Conservation (phyloP, 2,797 vertebrate species). For the Thaleichthys pacificus region DNA sequence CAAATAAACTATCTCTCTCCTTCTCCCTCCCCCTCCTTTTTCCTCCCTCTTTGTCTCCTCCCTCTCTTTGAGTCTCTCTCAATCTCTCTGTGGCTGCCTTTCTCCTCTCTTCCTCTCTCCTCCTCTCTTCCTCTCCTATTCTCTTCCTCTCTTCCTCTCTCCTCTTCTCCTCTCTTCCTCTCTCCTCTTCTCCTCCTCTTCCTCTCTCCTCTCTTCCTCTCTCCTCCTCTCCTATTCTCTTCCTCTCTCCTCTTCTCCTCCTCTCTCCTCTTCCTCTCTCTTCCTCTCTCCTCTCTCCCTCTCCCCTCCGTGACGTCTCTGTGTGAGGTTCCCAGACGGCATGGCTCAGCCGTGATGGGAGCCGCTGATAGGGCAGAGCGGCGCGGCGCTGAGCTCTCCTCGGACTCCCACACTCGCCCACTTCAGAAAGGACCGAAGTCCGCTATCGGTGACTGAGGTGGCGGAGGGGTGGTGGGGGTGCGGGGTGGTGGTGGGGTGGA, state of each 20-base stretch:
- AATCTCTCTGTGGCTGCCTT: background rate
- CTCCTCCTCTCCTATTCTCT: no score
- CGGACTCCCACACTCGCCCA: conserved; percentile 1
- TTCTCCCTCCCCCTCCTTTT: conserved; percentile 1
- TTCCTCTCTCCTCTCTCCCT: no score
- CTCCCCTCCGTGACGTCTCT: conserved; percentile 30
- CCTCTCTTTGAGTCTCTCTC: background rate
- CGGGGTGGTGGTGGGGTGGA: background rate
- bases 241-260: no score
- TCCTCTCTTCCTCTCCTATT: no score
- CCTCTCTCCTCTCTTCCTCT: background rate
- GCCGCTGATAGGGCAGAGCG: conserved; percentile 24
- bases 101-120: background rate
- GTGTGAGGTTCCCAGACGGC: conserved; percentile 39
- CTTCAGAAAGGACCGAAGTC: background rate
- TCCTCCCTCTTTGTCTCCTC: background rate
- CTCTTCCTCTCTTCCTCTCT: background rate
- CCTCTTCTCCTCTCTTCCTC: background rate
- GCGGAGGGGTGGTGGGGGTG: background rate
- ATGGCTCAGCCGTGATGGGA: conserved; percentile 35
- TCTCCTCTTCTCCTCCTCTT: background rate
- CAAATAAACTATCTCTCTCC: conserved; percentile 54
- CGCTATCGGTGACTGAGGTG: background rate
- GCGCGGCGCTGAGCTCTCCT: background rate
- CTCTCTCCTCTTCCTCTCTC: no score